Conservation (phyloP, 1,140 invertebrate genomes). For the Bathynomus jamesi region DNA sequence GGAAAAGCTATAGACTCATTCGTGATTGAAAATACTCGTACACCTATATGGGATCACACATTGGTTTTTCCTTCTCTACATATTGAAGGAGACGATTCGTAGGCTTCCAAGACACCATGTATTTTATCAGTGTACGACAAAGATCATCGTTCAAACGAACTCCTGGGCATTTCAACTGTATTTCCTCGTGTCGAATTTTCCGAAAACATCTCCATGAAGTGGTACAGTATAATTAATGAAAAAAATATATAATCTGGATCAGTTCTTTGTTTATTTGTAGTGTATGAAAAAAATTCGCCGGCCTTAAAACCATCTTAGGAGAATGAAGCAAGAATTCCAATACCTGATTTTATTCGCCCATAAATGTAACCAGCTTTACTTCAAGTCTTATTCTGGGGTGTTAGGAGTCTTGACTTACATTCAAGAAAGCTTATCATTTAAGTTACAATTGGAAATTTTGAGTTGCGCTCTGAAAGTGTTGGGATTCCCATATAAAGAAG, state of each 20-base stretch:
- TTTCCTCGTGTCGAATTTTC: not conserved
- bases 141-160: not conserved
- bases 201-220: not conserved
- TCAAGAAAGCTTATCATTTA: not conserved
- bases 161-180: not conserved
- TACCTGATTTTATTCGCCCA: not conserved
- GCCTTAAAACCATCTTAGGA: not conserved
- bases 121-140: not conserved
- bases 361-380: not conserved
- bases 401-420: not conserved
- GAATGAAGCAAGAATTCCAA: not conserved
- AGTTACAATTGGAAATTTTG: not conserved
- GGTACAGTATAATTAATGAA: not conserved
- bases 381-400: not conserved
- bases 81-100: not conserved
- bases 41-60: not conserved
- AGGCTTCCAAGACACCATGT: not conserved
- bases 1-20: not conserved
- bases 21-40: not conserved
- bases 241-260: not conserved
- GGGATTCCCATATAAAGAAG: not conserved
- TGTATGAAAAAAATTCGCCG: not conserved
- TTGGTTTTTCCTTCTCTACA: not conserved
- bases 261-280: not conserved
- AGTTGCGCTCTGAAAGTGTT: not conserved